Evolutionary conservation across 2,113 vertebrate species (phyloP), one percentile per base, ranked within the genome.

Genomic region (Oenanthe melanoleuca): DNA sequence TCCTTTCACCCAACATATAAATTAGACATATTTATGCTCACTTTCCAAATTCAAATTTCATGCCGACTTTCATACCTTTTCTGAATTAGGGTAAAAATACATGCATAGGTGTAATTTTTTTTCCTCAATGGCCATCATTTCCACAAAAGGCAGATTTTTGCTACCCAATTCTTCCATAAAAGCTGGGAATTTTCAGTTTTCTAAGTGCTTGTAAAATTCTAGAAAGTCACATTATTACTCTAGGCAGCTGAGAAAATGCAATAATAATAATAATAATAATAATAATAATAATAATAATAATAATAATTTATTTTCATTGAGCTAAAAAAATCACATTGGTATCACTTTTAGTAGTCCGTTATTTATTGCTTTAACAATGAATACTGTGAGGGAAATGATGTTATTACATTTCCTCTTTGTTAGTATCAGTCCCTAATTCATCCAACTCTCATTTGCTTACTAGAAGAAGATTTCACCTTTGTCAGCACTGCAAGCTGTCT

Each of bases 401-500:
- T 75, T 89, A 75, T 59, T 92, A 65, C 88, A 77, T 61, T 81
- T 93, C 85, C 56, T 87, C 88, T 96, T 93, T 95, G 89, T 83
- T 55, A 92, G 47, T 18, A 64, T 71, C 83, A 84, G 47, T 85
- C 81, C 42, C 59, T 55, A 83, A 91, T 49, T 44, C 42, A 5
- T 81, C 75, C 84, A 85, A 12, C 18, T 47, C 65, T 18, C 57
- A 89, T 92, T 77, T 95, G 94, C 92, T 96, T 95, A 87, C 86
- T 65, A 89, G 93, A 57, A 85, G 94, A 93, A 70, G 45, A 91
- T 96, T 98, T 96, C 75, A 88, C 64, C 71, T 59, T 17, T 77
- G 91, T 97, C 95, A 98, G 96, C 96, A 96, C 40, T 83, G 19
- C 84, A 71, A 88, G 64, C 60, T 37, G 34, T 37, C 94, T 20